Percentiles rank a stretch among this genome's conserved stretches.
Conservation (phyloP, 2,113 vertebrate genomes). For the Eulacestoma nigropectus region DNA sequence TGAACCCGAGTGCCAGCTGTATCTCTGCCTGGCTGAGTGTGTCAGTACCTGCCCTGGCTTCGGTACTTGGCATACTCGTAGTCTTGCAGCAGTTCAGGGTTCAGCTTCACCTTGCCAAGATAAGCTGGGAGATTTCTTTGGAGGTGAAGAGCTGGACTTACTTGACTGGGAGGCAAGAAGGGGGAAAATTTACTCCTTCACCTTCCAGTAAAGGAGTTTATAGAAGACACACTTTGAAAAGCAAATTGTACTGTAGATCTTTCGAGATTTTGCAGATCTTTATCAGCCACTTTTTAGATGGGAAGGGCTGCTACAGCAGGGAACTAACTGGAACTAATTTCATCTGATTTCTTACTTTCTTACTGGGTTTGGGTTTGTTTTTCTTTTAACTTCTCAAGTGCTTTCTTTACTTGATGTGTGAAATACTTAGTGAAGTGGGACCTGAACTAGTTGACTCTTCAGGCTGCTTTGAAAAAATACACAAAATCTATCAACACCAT, state of each 20-base stretch:
- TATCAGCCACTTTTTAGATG: not conserved
- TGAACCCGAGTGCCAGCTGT: not conserved
- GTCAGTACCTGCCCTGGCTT: not conserved
- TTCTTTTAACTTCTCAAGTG: not conserved
- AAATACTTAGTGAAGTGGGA: not conserved
- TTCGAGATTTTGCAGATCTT: not conserved
- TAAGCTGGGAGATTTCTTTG: not conserved
- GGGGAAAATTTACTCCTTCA: not conserved
- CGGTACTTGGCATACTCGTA: rapidly evolving
- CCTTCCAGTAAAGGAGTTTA: not conserved
- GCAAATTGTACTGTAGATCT: not conserved
- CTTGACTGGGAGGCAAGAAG: not conserved
- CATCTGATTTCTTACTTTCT: rapidly evolving
- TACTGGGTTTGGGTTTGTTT: not conserved
- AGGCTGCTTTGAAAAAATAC: not conserved
- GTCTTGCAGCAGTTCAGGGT: not conserved
- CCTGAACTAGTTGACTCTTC: not conserved
- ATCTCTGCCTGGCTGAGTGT: not conserved
- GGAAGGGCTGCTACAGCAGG: not conserved
- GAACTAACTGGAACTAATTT: not conserved
- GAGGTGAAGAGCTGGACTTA: not conserved
- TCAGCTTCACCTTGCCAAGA: not conserved
- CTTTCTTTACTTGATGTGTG: not conserved
- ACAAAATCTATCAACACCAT: not conserved
- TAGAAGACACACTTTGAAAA: not conserved